These are phyloP conservation scores for Lissocephala sabroskyi DNA, from an alignment of 2,888 invertebrate species.

Conservation along the genomic window DNA sequence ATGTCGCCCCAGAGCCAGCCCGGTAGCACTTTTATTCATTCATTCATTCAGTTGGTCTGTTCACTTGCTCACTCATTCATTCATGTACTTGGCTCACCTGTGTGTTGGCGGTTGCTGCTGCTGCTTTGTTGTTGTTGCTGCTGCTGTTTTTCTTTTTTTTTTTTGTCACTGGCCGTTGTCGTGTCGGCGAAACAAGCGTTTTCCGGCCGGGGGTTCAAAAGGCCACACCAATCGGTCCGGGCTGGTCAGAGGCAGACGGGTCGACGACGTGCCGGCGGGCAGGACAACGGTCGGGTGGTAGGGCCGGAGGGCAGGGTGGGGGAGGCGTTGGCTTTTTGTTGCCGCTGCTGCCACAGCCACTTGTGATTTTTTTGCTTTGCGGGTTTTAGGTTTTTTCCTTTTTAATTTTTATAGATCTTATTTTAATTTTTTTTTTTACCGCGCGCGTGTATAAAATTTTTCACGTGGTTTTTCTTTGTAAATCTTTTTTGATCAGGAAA, in stretches of 20 bases:
- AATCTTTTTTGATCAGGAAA: too few relatives aligned
- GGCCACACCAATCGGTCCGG: too few relatives aligned
- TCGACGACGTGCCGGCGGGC: too few relatives aligned
- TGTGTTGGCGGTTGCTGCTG: conserved; percentile 18
- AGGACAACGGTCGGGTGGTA: too few relatives aligned
- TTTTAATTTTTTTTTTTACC: conserved; percentile 3
- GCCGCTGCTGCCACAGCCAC: conserved; percentile 46
- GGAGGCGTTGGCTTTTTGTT: conserved; percentile 9
- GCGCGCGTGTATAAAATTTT: conserved; percentile 26
- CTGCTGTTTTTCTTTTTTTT: conserved; percentile 18
- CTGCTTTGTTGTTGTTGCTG: conserved; percentile 25
- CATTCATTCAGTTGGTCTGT: conserved; percentile 6
- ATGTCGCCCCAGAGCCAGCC: background rate
- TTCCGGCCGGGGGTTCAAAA: conserved; percentile 51
- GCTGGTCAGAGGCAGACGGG: too few relatives aligned
- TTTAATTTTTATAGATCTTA: conserved; percentile 27
- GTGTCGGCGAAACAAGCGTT: conserved; percentile 57
- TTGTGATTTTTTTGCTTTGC: conserved; percentile 55
- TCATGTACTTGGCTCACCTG: conserved; percentile 52
- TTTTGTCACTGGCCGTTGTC: conserved; percentile 3
- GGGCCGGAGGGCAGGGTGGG: conserved; percentile 1
- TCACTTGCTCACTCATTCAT: conserved; percentile 27
- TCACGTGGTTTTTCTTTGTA: conserved; percentile 28
- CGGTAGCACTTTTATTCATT: conserved; percentile 21
- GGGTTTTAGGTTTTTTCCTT: conserved; percentile 20